Conservation (phyloP, 2,113 vertebrate genomes). For the Festucalex cinctus region DNA sequence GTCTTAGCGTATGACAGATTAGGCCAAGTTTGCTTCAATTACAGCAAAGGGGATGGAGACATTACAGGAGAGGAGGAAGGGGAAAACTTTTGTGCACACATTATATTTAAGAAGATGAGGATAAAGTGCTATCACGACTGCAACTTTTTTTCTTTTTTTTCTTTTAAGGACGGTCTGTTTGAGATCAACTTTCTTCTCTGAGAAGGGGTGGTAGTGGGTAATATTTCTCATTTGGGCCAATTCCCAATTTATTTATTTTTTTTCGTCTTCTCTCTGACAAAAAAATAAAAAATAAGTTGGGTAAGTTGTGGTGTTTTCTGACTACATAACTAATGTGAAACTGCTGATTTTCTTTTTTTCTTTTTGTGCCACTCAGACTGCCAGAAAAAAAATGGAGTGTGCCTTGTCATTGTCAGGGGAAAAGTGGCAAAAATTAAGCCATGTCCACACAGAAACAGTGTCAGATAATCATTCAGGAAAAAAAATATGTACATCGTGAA, state of each 20-base stretch:
- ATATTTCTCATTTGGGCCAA: conserved; percentile 48
- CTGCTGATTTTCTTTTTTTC: conserved; percentile 26
- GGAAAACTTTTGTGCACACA: conserved; percentile 75
- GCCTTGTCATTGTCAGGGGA: neutral
- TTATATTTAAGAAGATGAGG: conserved; percentile 89
- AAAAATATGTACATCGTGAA: too few relatives aligned
- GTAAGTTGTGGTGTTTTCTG: conserved; percentile 22
- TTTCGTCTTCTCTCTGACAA: conserved; percentile 55
- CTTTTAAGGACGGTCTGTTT: conserved; percentile 32
- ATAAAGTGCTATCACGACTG: conserved; percentile 64
- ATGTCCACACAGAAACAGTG: too few relatives aligned
- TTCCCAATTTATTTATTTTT: conserved; percentile 51
- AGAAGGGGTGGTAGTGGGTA: conserved; percentile 13
- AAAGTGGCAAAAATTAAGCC: conserved; percentile 15
- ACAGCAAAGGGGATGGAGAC: conserved; percentile 73
- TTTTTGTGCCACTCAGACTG: neutral
- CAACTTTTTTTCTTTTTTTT: too few relatives aligned
- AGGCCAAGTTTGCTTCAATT: conserved; percentile 78
- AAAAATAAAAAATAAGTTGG: conserved; percentile 43
- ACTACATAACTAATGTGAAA: conserved; percentile 27
- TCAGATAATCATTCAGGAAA: too few relatives aligned
- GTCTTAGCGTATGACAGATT: conserved; percentile 77
- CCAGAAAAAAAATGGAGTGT: too few relatives aligned
- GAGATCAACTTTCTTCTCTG: conserved; percentile 47
- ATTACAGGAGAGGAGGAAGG: conserved; percentile 62